Base-by-base conservation (phyloP, 2,797 vertebrate species). In the Phoxinus dragarum region DNA sequence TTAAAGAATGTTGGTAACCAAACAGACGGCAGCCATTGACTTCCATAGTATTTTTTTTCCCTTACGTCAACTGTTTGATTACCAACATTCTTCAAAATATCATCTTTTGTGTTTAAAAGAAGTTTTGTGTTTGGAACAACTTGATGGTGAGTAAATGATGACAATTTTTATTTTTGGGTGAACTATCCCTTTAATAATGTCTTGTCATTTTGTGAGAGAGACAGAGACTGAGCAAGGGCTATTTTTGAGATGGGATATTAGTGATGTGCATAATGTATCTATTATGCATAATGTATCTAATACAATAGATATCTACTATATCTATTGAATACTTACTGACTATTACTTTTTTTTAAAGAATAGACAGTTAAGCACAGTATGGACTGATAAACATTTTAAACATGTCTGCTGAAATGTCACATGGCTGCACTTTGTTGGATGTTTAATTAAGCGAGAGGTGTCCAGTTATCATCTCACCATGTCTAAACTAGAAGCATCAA, bases 381-480 rank as follows among this genome's bases (percentile, higher is more conserved):
- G 11, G 21, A 21, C 8, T 42, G 21, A 71, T 42, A 42, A 42
- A 42, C 68, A 23, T n/a, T 47, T 27, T 5, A 27, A 27, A 27
- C 11, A 8, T 27, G 71, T 17, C 12, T 73, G 12, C 42, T 47
- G 42, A 44, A 47, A 44, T 27, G 42, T 73, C 40, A 27, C 42
- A n/a, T n/a, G 40, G n/a, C 21, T 36, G 21, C 10, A 23, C 17
- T 71, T 40, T 23, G 6, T 11, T n/a, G 21, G 12, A 73, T 17
- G 40, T 73, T 27, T 73, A 73, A 73, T 73, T 73, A 23, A 71
- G 11, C 38, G 10, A 71, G 68, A 67, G 66, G 66, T 67, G 66
- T 68, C 34, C 34, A 36, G 66, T 38, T 68, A 38, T 68, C 34
- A 64, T 38, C 66, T 68, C 34, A 38, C 31, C 27, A 9, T 68